phyloP scores from a whole-genome alignment of 2,888 invertebrate species.

The Cerastis leucographa region DNA sequence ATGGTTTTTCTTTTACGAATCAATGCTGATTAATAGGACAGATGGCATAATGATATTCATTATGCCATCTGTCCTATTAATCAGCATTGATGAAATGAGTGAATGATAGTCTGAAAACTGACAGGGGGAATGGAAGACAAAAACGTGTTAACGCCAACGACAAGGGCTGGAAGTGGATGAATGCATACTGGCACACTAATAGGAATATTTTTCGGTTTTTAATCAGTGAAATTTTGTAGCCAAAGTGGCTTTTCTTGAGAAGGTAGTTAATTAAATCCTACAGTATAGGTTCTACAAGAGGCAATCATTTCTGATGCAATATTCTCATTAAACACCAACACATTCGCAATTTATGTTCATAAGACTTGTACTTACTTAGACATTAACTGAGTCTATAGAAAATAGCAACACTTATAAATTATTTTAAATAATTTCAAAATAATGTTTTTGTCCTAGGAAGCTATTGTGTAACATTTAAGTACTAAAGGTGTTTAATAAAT shows the following conservation, averaged over 20 bases:
- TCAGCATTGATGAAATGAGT: too few relatives aligned
- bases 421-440: not conserved
- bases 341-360: not conserved
- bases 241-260: not conserved
- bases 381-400: not conserved
- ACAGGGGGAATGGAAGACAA: too few relatives aligned
- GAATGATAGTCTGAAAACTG: too few relatives aligned
- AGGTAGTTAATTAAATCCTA: not conserved
- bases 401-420: not conserved
- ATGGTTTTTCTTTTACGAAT: not conserved
- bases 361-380: not conserved
- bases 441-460: too few relatives aligned
- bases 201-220: too few relatives aligned
- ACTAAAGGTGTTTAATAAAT: constrained; percentile 2
- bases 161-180: too few relatives aligned
- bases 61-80: too few relatives aligned
- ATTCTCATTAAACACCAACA: constrained; percentile 13
- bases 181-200: too few relatives aligned
- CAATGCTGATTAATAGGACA: not conserved
- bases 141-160: too few relatives aligned
- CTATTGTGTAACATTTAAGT: not conserved
- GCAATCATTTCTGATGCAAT: constrained; percentile 23
- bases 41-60: not conserved
- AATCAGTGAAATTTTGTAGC: not conserved
- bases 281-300: not conserved